Evolutionary conservation across 2,888 invertebrate species (phyloP).

Genomic region (Eulithis prunata): DNA sequence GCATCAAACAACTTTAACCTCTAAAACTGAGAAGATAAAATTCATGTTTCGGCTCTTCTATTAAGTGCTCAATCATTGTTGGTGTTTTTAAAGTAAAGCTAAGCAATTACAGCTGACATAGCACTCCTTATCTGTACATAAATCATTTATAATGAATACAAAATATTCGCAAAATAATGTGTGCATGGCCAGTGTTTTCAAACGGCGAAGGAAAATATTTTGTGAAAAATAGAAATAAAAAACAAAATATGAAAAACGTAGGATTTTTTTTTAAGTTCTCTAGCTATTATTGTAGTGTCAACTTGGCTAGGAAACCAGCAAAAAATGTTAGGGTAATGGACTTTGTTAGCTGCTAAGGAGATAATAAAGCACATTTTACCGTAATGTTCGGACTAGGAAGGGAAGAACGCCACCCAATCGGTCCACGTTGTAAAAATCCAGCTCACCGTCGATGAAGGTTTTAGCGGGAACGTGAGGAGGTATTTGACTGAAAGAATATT

Average conservation of each 20-base stretch:
- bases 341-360: background rate
- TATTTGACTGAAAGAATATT: slow-evolving; percentile 53
- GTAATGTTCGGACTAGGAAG: slow-evolving; percentile 86
- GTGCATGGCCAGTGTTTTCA: too few species aligned
- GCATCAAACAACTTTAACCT: background rate
- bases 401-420: slow-evolving; percentile 88
- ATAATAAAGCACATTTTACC: slow-evolving; percentile 47
- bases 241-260: too few species aligned
- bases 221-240: too few species aligned
- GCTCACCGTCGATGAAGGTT: slow-evolving; percentile 87
- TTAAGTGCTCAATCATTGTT: slow-evolving; percentile 12
- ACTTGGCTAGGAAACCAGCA: too few species aligned
- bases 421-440: slow-evolving; percentile 88
- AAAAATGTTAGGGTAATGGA: too few species aligned
- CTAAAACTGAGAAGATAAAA: background rate
- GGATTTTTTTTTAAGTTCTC: too few species aligned
- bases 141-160: too few species aligned
- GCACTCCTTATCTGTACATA: background rate
- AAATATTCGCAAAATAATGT: too few species aligned
- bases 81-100: background rate
- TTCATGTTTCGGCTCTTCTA: slow-evolving; percentile 9
- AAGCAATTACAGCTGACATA: slow-evolving; percentile 1
- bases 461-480: slow-evolving; percentile 72
- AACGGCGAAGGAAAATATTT: too few species aligned
- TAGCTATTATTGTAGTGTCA: too few species aligned